Evolutionary conservation across 2,888 invertebrate genomes (phyloP).

Genomic region (Platycheirus rosarum): DNA sequence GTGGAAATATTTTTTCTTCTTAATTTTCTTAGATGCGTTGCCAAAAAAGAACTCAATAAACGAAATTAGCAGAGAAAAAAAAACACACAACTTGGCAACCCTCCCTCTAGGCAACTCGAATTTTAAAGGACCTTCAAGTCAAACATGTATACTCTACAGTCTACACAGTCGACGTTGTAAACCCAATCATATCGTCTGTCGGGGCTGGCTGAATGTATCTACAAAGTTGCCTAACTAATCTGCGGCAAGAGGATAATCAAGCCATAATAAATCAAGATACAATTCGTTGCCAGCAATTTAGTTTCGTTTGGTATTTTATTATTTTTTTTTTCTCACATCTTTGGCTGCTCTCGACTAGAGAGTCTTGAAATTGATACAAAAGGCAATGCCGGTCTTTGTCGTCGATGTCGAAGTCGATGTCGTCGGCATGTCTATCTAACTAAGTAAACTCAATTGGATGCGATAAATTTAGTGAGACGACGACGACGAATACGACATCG

Average conservation of each 20-base stretch:
- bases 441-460: conserved; percentile 58
- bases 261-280: conserved; percentile 52
- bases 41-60: too few relatives aligned
- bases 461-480: conserved; percentile 53
- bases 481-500: conserved; percentile 14
- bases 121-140: conserved; percentile 11
- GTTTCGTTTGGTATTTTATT: conserved; percentile 24
- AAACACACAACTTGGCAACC: neutral
- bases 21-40: too few relatives aligned
- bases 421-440: conserved; percentile 65
- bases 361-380: conserved; percentile 60
- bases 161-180: too few relatives aligned
- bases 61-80: too few relatives aligned
- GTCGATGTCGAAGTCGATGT: neutral
- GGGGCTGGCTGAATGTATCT: neutral
- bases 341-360: conserved; percentile 19
- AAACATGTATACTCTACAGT: too few relatives aligned
- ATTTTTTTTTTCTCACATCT: conserved; percentile 13
- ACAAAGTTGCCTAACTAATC: conserved; percentile 32
- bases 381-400: conserved; percentile 57
- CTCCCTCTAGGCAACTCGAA: too few relatives aligned
- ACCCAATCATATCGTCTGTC: conserved; percentile 14
- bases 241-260: conserved; percentile 56
- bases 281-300: conserved; percentile 51
- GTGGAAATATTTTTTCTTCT: too few relatives aligned